A percentile compares a stretch with the other conserved stretches of the same genome.
These are phyloP conservation scores for Phyllotis vaccarum DNA, from an alignment of 2,797 vertebrate genomes.

Conservation along the genomic window DNA sequence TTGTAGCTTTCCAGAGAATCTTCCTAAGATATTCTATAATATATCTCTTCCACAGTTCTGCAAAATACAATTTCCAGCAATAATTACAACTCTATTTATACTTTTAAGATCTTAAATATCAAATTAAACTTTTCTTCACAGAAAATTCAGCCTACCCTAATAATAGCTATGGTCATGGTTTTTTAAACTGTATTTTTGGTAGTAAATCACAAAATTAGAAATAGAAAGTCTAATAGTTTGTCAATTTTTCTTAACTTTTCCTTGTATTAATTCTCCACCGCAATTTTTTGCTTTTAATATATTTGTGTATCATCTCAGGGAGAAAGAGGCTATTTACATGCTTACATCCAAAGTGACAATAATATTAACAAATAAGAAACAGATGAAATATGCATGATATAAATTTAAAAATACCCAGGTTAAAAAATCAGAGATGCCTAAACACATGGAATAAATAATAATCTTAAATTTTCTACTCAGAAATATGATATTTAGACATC, in stretches of 20 bases:
- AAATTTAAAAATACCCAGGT: neutral
- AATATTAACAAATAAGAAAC: neutral
- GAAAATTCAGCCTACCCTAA: neutral
- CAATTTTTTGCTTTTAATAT: neutral
- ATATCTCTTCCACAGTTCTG: neutral
- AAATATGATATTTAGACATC: neutral
- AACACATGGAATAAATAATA: neutral
- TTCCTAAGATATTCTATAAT: neutral
- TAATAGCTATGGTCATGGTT: neutral
- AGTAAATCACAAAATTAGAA: neutral
- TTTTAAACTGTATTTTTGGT: neutral
- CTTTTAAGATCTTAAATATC: neutral
- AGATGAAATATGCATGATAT: neutral
- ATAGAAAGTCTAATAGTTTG: neutral
- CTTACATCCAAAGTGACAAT: neutral
- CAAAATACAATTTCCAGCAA: neutral
- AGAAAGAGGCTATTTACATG: neutral
- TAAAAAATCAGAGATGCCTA: neutral
- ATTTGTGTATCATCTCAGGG: neutral
- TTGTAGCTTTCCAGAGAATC: neutral
- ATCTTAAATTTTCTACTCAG: neutral
- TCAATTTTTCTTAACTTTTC: neutral
- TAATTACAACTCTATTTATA: neutral
- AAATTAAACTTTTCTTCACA: neutral
- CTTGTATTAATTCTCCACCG: neutral